Evolutionary conservation across 2,113 vertebrate species (phyloP).

Genomic region (Dipodomys spectabilis): DNA sequence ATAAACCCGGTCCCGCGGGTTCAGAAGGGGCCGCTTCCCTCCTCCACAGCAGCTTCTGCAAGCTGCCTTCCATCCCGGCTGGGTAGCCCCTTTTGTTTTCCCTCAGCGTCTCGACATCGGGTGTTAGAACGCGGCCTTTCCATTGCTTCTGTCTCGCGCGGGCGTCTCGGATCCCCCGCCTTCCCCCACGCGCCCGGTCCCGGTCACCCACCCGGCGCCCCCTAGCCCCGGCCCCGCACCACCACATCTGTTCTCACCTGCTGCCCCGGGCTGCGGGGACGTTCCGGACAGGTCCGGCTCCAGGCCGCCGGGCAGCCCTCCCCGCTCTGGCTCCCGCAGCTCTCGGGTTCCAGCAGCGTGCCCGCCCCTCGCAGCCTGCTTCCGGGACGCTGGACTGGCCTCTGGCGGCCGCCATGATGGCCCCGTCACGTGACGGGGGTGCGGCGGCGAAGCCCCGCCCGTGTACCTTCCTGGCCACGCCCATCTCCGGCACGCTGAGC

Average conservation of each 20-base stretch:
- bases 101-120: not conserved
- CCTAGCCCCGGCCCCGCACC: not conserved
- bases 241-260: slow-evolving; percentile 67
- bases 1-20: not conserved
- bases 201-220: not conserved
- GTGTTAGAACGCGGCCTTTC: not conserved
- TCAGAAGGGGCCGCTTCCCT: slow-evolving; percentile 42
- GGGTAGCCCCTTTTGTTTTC: not conserved
- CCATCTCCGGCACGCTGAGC: rapidly evolving
- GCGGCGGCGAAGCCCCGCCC: not conserved
- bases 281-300: slow-evolving; percentile 77
- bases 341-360: slow-evolving; percentile 57
- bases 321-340: slow-evolving; percentile 47
- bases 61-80: not conserved
- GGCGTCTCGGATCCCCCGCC: not conserved
- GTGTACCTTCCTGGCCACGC: rapidly evolving
- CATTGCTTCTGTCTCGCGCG: slow-evolving; percentile 35
- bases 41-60: not conserved
- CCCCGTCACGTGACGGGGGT: slow-evolving; percentile 70
- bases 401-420: slow-evolving; percentile 69
- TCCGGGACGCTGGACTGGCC: slow-evolving; percentile 71
- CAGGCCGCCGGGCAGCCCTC: slow-evolving; percentile 77
- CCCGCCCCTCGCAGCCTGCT: slow-evolving; percentile 78
- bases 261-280: slow-evolving; percentile 77
- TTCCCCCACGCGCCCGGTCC: not conserved